These are phyloP conservation scores for Aphelenchoides fujianensis DNA, from an alignment of 1,140 invertebrate species.

Conservation along the genomic window DNA sequence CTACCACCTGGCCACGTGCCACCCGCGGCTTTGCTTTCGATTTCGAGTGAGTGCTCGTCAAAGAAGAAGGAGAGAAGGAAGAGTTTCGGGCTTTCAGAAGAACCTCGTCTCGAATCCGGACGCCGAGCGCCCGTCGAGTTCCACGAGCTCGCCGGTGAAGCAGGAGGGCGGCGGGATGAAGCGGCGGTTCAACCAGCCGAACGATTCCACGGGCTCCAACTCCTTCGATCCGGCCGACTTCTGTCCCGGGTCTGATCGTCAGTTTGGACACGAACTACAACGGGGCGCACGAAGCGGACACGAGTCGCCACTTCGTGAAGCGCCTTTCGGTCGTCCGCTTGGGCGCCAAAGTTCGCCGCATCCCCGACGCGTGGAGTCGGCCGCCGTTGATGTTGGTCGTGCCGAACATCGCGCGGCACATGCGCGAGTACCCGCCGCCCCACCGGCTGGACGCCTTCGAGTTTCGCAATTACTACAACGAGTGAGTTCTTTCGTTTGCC, in stretches of 20 bases:
- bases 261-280: background rate
- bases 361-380: slow-evolving; percentile 3
- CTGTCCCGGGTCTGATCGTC: background rate
- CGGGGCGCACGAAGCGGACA: background rate
- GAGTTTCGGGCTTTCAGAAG: background rate
- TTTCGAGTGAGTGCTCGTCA: slow-evolving; percentile 1
- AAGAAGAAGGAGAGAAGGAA: too few species aligned
- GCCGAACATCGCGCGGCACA: background rate
- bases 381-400: background rate
- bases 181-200: background rate
- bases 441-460: background rate
- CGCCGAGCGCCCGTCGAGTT: background rate
- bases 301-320: slow-evolving; percentile 11
- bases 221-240: background rate
- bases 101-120: background rate
- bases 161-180: background rate
- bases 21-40: background rate
- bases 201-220: too few species aligned
- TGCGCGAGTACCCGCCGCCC: background rate
- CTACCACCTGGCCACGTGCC: background rate
- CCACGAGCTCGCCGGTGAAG: background rate
- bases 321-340: background rate
- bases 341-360: background rate
- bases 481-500: too few species aligned
- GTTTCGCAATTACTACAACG: background rate